Evolutionary conservation across 2,888 invertebrate species (phyloP).

Genomic region (Lasioglossum calceatum): DNA sequence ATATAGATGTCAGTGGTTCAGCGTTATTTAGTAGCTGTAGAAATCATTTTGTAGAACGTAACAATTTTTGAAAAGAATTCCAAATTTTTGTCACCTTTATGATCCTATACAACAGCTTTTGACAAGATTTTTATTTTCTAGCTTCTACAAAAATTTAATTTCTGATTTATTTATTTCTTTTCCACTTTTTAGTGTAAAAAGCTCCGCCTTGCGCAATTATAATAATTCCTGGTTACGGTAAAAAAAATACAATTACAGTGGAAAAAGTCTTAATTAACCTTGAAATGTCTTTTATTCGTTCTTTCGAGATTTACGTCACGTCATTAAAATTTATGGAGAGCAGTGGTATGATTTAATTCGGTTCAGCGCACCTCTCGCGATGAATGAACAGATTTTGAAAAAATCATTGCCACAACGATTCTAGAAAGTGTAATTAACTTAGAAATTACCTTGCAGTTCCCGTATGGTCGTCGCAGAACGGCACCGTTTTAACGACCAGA

Average conservation of each 20-base stretch:
- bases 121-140: not conserved
- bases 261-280: not conserved
- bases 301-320: not conserved
- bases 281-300: too few species aligned
- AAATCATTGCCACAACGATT: not conserved
- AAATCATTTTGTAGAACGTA: not conserved
- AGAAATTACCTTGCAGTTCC: not conserved
- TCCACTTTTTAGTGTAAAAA: not conserved
- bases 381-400: not conserved
- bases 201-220: not conserved
- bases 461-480: not conserved
- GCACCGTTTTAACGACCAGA: not conserved
- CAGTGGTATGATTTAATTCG: not conserved
- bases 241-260: not conserved
- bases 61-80: not conserved
- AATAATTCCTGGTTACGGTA: not conserved
- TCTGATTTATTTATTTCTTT: not conserved
- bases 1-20: not conserved
- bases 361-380: not conserved
- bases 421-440: not conserved
- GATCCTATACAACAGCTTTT: too few species aligned
- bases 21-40: not conserved
- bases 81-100: not conserved
- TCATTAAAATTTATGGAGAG: not conserved
- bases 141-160: not conserved